Evolutionary conservation across 1,140 invertebrate species (phyloP), one percentile per base, ranked within the genome.

Genomic region (Drosophila lini): DNA sequence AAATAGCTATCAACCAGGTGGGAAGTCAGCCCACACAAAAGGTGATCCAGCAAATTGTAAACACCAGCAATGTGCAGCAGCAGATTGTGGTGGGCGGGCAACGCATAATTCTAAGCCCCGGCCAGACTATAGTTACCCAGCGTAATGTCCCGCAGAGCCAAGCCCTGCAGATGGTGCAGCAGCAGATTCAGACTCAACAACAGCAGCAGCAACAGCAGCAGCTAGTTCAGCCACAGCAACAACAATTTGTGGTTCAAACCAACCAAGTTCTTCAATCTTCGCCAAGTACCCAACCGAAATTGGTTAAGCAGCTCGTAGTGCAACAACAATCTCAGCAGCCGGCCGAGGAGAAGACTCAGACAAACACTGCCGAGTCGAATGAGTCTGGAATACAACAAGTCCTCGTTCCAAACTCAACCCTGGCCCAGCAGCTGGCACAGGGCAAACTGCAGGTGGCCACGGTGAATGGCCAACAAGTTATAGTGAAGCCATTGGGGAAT

Each of bases 361-460:
- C 55, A 48, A 63, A 74, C 53, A 65, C 77, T 62, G 40, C 48
- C n/a, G 78, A 83, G 56, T 19, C 19, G 28, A 56, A 55, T 40
- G 77, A 67, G 13, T 56, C 90, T 73, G 50, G 91, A 76, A 63
- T 83, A 67, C 93, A 94, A 62, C 96, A 96, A 92, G 95, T 97
- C 50, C 94, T 97, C 16, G 95, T 97, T 15, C 96, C 95, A 64
- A 96, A 96, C 91, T 94, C 95, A 1, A 95, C 93, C 45, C 92
- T 97, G 15, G 95, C 95, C 1, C 96, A 97, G 86, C 96, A 97
- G 82, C 93, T 97, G 41, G 95, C 95, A 1, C 94, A 95, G 25
- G 96, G 96, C 9, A 97, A 96, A 91, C 94, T 97, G 4, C 96
- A 97, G 83, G 92, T 97, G n/a, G 96, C 96, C 3, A 96, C 96